phyloP scores from a whole-genome alignment of 2,888 invertebrate species.

The Polymixis lichenea region DNA sequence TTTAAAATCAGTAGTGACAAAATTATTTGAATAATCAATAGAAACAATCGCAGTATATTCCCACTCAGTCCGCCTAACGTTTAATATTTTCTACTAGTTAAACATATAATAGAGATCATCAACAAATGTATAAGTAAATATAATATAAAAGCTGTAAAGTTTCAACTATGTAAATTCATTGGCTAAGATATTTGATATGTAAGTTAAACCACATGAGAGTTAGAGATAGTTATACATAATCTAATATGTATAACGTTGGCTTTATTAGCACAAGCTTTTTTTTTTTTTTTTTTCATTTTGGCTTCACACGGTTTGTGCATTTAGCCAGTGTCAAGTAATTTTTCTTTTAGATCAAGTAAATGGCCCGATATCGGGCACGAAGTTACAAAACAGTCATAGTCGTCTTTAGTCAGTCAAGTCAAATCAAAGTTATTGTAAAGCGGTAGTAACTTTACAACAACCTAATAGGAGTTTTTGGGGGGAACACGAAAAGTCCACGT shows the following conservation, averaged over 20 bases:
- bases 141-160: constrained; percentile 63
- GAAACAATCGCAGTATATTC: constrained; percentile 26
- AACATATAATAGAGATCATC: constrained; percentile 50
- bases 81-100: constrained; percentile 34
- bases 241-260: constrained; percentile 2
- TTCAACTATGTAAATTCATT: constrained; percentile 60
- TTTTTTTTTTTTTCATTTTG: too few relatives aligned
- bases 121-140: constrained; percentile 63
- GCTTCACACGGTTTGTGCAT: too few relatives aligned
- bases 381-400: too few relatives aligned
- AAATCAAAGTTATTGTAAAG: too few relatives aligned
- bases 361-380: too few relatives aligned
- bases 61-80: constrained; percentile 17
- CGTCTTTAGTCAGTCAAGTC: too few relatives aligned
- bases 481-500: too few relatives aligned
- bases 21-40: neutral
- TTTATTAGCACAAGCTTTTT: constrained; percentile 35
- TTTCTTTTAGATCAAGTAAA: too few relatives aligned
- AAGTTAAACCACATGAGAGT: constrained; percentile 12
- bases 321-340: too few relatives aligned
- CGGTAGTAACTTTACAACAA: too few relatives aligned
- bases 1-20: neutral
- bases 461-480: too few relatives aligned
- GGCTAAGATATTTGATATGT: constrained; percentile 61
- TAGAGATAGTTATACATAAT: neutral